Percentiles rank a stretch among this genome's conserved stretches.
phyloP scores from a whole-genome alignment of 1,140 invertebrate genomes.

The Telenomus remus region DNA sequence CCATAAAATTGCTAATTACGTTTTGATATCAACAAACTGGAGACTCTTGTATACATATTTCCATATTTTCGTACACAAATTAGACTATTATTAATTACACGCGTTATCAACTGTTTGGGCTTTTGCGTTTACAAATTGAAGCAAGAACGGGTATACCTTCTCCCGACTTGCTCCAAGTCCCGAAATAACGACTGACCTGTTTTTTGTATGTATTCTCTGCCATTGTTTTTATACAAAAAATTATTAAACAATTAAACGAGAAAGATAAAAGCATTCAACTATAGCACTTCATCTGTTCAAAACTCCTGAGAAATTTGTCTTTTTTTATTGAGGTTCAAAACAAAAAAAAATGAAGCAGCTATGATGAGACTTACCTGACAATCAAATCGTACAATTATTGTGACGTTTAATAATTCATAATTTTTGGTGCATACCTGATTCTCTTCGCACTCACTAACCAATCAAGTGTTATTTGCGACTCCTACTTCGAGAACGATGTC shows the following conservation, averaged over 20 bases:
- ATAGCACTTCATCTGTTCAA: no score
- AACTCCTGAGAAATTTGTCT: not conserved
- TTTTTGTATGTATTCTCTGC: constrained; percentile 17
- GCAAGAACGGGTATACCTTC: constrained; percentile 75
- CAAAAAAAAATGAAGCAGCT: constrained; percentile 71
- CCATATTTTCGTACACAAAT: constrained; percentile 1
- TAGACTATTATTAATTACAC: not conserved
- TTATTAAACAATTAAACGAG: no score
- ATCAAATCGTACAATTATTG: constrained; percentile 75
- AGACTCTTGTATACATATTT: constrained; percentile 62
- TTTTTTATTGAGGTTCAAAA: constrained; percentile 57
- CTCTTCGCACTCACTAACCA: constrained; percentile 76
- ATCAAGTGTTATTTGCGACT: constrained; percentile 76
- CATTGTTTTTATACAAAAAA: not conserved
- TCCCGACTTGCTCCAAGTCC: constrained; percentile 70
- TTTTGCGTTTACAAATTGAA: constrained; percentile 54
- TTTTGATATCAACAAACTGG: constrained; percentile 69
- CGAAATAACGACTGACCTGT: constrained; percentile 45
- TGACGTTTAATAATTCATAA: constrained; percentile 74
- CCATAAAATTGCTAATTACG: constrained; percentile 73
- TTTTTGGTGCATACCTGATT: constrained; percentile 75
- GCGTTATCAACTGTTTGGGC: constrained; percentile 58
- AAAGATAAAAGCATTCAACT: no score
- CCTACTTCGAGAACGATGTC: constrained; percentile 74
- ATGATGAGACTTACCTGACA: constrained; percentile 74